Base-by-base conservation (phyloP, 1,140 invertebrate species). In the Dendroctonus ponderosae region DNA sequence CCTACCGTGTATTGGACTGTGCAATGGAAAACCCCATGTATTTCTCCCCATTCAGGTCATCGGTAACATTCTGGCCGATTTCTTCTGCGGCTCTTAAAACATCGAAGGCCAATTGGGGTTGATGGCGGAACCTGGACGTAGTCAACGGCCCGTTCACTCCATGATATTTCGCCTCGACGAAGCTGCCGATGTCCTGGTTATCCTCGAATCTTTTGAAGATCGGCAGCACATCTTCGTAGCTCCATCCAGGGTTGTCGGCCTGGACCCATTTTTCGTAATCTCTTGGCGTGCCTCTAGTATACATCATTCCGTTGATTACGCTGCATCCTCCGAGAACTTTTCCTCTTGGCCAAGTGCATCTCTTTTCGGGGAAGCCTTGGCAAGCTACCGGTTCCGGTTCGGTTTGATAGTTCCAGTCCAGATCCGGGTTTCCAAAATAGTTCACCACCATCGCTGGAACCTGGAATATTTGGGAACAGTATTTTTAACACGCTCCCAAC, bases 281-380 rank as follows among this genome's bases (percentile, higher is more conserved):
- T 64, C 76, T 82, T 0, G 86, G 81, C 71, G 88, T 83, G 0
- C 90, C 90, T 49, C 89, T 80, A 26, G 86, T 85, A 71, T 91
- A 91, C 77, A 89, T 88, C 87, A 91, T 90, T 5, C 84, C 85
- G 75, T 89, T 88, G n/a, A 88, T 78, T 3, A 84, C 82, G 40
- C 84, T 86, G 48, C 82, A 84, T 7, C 87, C 87, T n/a, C 87
- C 87, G 57, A 84, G 62, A 14, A 79, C 79, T 75, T 87, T 86
- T 3, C 82, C 86, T 66, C 84, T 79, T 0, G 82, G 80, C 85
- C 85, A 87, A 7, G 72, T 73, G 70, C 84, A 85, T 12, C 78
- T 69, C 7, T 80, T 77, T 7, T 77, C 80, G 0, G 77, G 80
- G 9, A 84, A 77, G 11, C 79, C 79, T 14, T 84, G 76, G 67